Evolutionary conservation across 2,888 invertebrate species (phyloP).

Genomic region (Neoascia interrupta): DNA sequence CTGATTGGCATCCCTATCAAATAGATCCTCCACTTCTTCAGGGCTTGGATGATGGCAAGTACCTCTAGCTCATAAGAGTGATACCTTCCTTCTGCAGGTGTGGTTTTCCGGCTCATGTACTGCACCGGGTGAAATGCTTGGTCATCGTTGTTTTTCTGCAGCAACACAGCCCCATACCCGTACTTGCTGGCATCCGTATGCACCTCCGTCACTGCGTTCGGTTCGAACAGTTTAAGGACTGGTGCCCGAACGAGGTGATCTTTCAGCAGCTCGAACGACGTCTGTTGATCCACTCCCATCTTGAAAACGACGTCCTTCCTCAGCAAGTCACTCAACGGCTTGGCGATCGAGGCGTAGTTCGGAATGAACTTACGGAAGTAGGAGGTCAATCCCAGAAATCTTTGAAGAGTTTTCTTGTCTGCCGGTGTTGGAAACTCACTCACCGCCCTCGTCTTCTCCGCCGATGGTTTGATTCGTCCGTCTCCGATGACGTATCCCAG

Average conservation of each 20-base stretch:
- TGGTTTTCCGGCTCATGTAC: conserved; percentile 59
- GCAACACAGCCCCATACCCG: conserved; percentile 64
- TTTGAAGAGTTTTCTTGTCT: conserved; percentile 25
- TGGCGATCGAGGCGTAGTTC: background rate
- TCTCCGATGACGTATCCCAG: conserved; percentile 27
- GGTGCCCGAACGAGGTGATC: background rate
- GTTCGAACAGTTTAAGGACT: conserved; percentile 29
- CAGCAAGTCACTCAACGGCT: background rate
- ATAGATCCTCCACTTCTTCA: conserved; percentile 5
- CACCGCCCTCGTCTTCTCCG: conserved; percentile 38
- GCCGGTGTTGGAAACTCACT: conserved; percentile 18
- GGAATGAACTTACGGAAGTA: background rate
- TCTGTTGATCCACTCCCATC: background rate
- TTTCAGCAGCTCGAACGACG: background rate
- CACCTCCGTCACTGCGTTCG: conserved; percentile 23
- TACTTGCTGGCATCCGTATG: conserved; percentile 5
- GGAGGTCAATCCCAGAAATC: conserved; percentile 38
- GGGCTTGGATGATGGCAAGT: conserved; percentile 20
- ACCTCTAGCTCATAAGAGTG: conserved; percentile 43
- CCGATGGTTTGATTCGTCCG: conserved; percentile 1
- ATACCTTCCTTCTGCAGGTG: conserved; percentile 12
- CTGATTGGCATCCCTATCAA: conserved; percentile 53
- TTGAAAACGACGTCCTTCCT: too few species aligned
- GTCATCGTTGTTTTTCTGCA: conserved; percentile 65
- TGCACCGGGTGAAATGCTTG: conserved; percentile 64